Evolutionary conservation across 2,888 invertebrate species (phyloP).

Genomic region (Xanthia icteritia): DNA sequence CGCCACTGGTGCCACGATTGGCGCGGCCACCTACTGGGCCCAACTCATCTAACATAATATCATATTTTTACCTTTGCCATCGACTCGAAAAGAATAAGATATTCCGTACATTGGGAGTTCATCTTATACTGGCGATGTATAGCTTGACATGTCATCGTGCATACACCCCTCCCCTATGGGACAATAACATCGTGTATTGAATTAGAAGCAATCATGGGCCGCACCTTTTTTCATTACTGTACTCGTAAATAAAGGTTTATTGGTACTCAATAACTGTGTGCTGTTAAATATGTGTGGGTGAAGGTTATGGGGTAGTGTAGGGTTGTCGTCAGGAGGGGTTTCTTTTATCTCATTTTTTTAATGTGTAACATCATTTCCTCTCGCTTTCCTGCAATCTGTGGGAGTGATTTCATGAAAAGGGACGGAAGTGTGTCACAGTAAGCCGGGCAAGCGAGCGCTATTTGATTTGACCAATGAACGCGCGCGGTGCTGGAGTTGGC

Average conservation of each 20-base stretch:
- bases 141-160: not conserved
- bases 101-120: not conserved
- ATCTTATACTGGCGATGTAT: not conserved
- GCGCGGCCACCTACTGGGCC: too few species aligned
- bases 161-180: conserved; percentile 25
- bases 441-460: too few species aligned
- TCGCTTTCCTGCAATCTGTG: too few species aligned
- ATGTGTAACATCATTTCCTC: not conserved
- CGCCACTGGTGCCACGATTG: too few species aligned
- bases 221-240: conserved; percentile 60
- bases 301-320: conserved; percentile 20
- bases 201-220: conserved; percentile 59
- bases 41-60: not conserved
- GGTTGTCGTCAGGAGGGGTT: not conserved
- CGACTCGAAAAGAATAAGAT: not conserved
- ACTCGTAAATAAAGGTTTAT: conserved; percentile 57
- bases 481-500: too few species aligned
- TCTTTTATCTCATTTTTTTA: not conserved
- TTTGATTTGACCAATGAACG: too few species aligned
- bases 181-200: conserved; percentile 49
- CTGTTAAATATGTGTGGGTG: conserved; percentile 5
- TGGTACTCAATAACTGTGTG: conserved; percentile 40
- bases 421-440: too few species aligned
- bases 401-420: too few species aligned
- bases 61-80: not conserved